Percentiles rank a stretch among this genome's conserved stretches.
phyloP scores from a whole-genome alignment of 2,797 vertebrate genomes.

The Zenarchopterus dispar region DNA sequence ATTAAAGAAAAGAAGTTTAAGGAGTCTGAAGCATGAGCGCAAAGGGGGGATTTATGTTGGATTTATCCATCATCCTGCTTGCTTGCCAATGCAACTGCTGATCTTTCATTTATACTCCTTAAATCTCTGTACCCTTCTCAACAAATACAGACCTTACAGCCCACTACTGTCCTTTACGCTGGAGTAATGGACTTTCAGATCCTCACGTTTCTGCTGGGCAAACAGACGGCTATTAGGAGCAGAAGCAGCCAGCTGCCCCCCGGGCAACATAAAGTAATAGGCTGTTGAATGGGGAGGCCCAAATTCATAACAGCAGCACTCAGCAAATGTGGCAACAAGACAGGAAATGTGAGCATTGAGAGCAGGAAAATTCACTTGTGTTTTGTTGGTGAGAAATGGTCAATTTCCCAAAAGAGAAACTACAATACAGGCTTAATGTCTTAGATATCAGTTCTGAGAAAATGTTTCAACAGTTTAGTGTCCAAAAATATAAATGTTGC shows the following conservation, averaged over 20 bases:
- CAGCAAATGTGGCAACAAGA: constrained; percentile 32
- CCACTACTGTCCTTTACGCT: constrained; percentile 16
- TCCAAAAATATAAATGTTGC: no score
- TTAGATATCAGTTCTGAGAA: no score
- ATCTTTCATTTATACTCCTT: constrained; percentile 26
- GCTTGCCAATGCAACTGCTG: constrained; percentile 8
- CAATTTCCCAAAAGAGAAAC: not conserved
- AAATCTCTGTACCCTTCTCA: constrained; percentile 14
- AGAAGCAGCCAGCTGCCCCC: constrained; percentile 61
- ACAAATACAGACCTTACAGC: constrained; percentile 42
- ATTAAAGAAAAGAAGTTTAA: not conserved
- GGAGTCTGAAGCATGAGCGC: not conserved
- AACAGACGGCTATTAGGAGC: constrained; percentile 65
- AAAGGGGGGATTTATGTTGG: constrained; percentile 8
- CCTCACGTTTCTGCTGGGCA: constrained; percentile 49
- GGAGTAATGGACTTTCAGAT: constrained; percentile 35
- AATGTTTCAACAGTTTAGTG: no score
- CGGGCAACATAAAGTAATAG: constrained; percentile 62
- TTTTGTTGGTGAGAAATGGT: constrained; percentile 9
- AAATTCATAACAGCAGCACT: constrained; percentile 47
- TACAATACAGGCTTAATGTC: no score
- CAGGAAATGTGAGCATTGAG: constrained; percentile 10
- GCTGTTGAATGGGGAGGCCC: constrained; percentile 51
- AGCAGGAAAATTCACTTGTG: constrained; percentile 29
- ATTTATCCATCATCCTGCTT: constrained; percentile 8